Evolutionary conservation across 2,797 vertebrate species (phyloP), one percentile per base, ranked within the genome.

Genomic region (Synanceia verrucosa): DNA sequence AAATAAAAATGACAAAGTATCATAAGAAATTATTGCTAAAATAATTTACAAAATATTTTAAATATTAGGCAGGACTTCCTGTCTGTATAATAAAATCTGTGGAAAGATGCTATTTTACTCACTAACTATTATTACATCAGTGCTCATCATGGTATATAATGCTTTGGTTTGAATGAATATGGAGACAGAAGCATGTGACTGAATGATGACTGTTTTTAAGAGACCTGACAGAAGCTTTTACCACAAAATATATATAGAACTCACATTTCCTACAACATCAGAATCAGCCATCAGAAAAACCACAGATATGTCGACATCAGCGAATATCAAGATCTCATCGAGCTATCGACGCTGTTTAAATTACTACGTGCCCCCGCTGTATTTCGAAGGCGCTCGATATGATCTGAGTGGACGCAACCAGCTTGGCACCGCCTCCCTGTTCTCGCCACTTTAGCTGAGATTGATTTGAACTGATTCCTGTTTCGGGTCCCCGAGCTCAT

Each of bases 401-500:
- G 9, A 72, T 70, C 21, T 51, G 58, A 76, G 7, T 63, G 33
- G 52, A 73, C 53, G 1, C 51, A 11, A 70, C 64, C 75, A 74
- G 62, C 65, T 33, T n/a, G 31, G 33, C 56, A 21, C 43, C 33
- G 5, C 77, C 48, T 70, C 64, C 2, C 59, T 19, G 53, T 53
- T 66, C 37, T 52, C 70, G 23, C 57, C 47, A 41, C 76, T 72
- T 79, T 44, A 69, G 65, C 34, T 2, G 52, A 78, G 71, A 86
- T 80, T 51, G 65, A 90, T 87, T 50, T 47, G 36, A 75, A 39
- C 31, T 0, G 66, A 69, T 41, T 69, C 47, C 48, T 19, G 46
- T 51, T n/a, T 65, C 56, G 3, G 73, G 58, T 83, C 78, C 75
- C 72, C n/a, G 0, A 50, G 82, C 75, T 71, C 60, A 59, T 70